A percentile compares a stretch with the other conserved stretches of the same genome.
phyloP scores from a whole-genome alignment of 2,888 invertebrate genomes.

The Eumerus sabulonum region DNA sequence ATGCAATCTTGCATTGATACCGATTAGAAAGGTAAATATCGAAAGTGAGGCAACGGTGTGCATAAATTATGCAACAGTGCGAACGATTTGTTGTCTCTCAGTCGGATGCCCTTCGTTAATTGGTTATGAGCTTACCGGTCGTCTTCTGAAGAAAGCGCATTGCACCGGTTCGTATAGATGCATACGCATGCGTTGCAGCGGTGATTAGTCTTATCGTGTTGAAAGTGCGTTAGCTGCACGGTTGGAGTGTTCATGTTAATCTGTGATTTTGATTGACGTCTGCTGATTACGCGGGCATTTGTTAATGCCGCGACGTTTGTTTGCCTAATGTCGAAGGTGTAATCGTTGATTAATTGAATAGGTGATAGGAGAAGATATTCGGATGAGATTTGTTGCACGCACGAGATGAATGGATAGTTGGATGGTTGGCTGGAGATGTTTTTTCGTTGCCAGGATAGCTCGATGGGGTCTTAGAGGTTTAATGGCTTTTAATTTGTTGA shows the following conservation, averaged over 20 bases:
- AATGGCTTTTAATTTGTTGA: slow-evolving; percentile 49
- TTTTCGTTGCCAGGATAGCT: not conserved
- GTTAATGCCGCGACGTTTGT: slow-evolving; percentile 62
- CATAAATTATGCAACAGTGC: slow-evolving; percentile 35
- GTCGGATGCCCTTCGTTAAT: not conserved
- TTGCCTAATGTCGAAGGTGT: slow-evolving; percentile 64
- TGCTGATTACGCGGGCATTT: slow-evolving; percentile 58
- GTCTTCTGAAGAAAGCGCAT: not conserved
- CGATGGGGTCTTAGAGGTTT: slow-evolving; percentile 46
- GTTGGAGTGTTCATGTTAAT: slow-evolving; percentile 52
- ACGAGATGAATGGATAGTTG: too few relatives aligned
- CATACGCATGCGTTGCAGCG: slow-evolving; percentile 27
- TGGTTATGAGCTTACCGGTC: too few relatives aligned
- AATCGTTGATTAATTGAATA: slow-evolving; percentile 61
- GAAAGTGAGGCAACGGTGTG: slow-evolving; percentile 47
- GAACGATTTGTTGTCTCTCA: slow-evolving; percentile 6
- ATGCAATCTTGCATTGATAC: slow-evolving; percentile 47
- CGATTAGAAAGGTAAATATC: slow-evolving; percentile 47
- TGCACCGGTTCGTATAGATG: not conserved
- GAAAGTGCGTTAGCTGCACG: slow-evolving; percentile 61
- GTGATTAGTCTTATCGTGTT: slow-evolving; percentile 55
- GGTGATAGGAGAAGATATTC: slow-evolving; percentile 38
- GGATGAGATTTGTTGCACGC: slow-evolving; percentile 38
- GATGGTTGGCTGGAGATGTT: not conserved
- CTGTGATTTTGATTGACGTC: slow-evolving; percentile 64